phyloP scores from a whole-genome alignment of 2,888 invertebrate species.

The Dasypogon diadema region DNA sequence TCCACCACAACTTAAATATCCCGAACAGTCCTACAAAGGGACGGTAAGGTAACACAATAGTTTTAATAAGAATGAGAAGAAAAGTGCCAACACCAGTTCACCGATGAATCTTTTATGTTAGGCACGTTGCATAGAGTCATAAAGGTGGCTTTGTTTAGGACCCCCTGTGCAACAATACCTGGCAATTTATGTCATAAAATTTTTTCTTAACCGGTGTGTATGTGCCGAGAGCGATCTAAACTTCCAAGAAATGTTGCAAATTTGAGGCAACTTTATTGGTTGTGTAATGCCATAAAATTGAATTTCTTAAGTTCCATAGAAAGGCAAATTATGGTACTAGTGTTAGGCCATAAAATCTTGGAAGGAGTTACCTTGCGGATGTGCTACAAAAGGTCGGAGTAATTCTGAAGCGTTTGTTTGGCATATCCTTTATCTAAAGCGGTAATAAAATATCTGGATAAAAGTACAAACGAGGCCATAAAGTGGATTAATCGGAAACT shows the following conservation, averaged over 20 bases:
- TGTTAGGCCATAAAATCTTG: not conserved
- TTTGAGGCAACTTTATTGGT: not conserved
- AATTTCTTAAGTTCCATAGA: not conserved
- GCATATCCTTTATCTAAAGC: not conserved
- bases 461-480: not conserved
- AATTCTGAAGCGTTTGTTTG: not conserved
- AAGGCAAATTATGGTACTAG: not conserved
- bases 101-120: slow-evolving; percentile 21
- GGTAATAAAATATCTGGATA: not conserved
- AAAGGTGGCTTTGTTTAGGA: slow-evolving; percentile 9
- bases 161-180: not conserved
- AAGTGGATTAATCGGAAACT: not conserved
- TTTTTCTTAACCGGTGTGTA: not conserved
- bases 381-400: not conserved
- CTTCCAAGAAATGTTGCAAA: slow-evolving; percentile 1
- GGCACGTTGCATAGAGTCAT: slow-evolving; percentile 17
- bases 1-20: slow-evolving; percentile 17
- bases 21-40: slow-evolving; percentile 9
- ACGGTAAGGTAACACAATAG: slow-evolving; percentile 15
- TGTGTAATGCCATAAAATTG: slow-evolving; percentile 19
- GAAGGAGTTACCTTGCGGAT: not conserved
- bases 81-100: slow-evolving; percentile 14
- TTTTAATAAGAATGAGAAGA: slow-evolving; percentile 20
- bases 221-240: too few relatives aligned
- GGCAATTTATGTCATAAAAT: slow-evolving; percentile 10